A percentile compares a stretch with the other conserved stretches of the same genome.
Evolutionary conservation across 2,113 vertebrate species (phyloP).

Genomic region (Geococcyx californianus): DNA sequence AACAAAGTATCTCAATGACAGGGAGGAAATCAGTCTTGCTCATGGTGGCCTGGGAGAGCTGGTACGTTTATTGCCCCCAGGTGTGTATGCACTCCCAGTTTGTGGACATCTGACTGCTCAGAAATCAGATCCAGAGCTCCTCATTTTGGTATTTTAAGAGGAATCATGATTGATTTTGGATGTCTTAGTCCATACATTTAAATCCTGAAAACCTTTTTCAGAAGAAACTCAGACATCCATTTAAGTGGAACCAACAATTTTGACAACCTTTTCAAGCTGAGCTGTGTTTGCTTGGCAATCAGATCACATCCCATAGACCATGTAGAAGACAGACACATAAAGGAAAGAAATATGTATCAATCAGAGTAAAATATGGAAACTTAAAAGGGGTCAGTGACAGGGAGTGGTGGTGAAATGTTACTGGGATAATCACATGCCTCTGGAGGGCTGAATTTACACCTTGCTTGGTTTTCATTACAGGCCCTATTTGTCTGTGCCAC

Average conservation of each 20-base stretch:
- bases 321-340: background rate
- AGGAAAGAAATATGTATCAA: background rate
- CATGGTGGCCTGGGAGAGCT: background rate
- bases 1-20: background rate
- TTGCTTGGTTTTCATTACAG: background rate
- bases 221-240: background rate
- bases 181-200: background rate
- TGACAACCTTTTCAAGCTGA: background rate
- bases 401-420: background rate
- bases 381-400: background rate
- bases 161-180: background rate
- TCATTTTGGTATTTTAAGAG: background rate
- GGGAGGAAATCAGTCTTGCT: background rate
- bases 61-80: background rate
- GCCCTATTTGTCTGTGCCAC: background rate
- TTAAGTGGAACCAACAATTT: background rate
- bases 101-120: background rate
- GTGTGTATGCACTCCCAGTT: background rate
- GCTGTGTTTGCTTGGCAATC: background rate
- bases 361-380: background rate
- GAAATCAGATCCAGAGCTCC: background rate
- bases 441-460: background rate
- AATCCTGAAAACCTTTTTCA: background rate
- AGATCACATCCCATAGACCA: background rate
- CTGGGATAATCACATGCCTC: background rate